Evolutionary conservation across 1,140 invertebrate genomes (phyloP).

Genomic region (Capitella teleta): DNA sequence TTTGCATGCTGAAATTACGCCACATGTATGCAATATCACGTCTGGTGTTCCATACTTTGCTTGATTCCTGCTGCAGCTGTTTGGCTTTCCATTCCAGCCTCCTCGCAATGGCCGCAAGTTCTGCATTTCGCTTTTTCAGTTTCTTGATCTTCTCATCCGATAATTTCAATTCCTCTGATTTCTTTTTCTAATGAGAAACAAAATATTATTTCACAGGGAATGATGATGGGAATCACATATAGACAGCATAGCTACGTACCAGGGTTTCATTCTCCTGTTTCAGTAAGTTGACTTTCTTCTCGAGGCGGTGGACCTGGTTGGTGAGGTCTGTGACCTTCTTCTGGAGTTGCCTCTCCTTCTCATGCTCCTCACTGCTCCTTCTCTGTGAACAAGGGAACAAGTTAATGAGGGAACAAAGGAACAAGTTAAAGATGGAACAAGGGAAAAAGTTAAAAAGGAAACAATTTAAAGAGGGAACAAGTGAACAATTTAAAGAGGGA

Average conservation of each 20-base stretch:
- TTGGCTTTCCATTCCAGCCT: conserved; percentile 43
- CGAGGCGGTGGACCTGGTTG: conserved; percentile 5
- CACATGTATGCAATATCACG: not conserved
- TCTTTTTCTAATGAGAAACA: conserved; percentile 23
- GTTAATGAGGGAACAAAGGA: conserved; percentile 4
- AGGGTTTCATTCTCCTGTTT: conserved; percentile 17
- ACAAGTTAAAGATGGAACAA: too few species aligned
- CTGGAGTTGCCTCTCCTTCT: conserved; percentile 12
- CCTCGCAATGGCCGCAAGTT: conserved; percentile 41
- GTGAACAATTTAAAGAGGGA: too few species aligned
- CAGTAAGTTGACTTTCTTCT: conserved; percentile 10
- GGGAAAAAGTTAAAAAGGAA: not conserved
- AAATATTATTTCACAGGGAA: not conserved
- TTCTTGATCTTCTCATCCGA: conserved; percentile 40
- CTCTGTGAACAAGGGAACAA: conserved; percentile 4
- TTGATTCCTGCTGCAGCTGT: conserved; percentile 32
- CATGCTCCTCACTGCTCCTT: too few species aligned
- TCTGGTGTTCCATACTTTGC: conserved; percentile 10
- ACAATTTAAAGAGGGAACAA: too few species aligned
- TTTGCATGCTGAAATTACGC: not conserved
- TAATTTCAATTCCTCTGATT: conserved; percentile 39
- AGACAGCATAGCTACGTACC: conserved; percentile 15
- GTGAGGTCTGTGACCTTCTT: conserved; percentile 13
- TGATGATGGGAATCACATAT: not conserved
- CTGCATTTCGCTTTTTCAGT: conserved; percentile 42